Evolutionary conservation across 1,140 invertebrate genomes (phyloP).

Genomic region (Bombyx mandarina): DNA sequence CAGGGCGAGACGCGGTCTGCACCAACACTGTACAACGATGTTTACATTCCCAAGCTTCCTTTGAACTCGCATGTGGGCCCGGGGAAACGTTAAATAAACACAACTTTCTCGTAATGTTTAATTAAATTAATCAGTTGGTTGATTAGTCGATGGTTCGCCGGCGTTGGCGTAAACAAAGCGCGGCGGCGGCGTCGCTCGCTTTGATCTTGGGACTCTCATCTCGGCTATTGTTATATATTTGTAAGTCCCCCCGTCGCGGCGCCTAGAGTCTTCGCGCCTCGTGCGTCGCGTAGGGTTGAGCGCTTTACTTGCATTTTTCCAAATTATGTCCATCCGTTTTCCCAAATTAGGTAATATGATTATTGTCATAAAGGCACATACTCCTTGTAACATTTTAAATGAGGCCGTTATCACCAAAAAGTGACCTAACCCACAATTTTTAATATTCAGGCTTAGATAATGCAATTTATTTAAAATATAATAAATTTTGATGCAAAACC

Average conservation of each 20-base stretch:
- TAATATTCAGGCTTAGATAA: too few species aligned
- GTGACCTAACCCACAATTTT: too few species aligned
- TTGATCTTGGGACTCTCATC: constrained; percentile 53
- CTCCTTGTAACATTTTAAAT: too few species aligned
- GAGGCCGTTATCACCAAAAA: too few species aligned
- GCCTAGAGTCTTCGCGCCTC: constrained; percentile 11
- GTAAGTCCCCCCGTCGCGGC: constrained; percentile 24
- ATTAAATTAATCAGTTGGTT: constrained; percentile 69
- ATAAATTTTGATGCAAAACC: too few species aligned
- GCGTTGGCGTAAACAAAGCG: constrained; percentile 50
- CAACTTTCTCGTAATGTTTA: constrained; percentile 69
- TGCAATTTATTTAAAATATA: too few species aligned
- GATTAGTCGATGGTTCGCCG: constrained; percentile 61
- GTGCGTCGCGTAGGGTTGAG: constrained; percentile 7
- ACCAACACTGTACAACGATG: constrained; percentile 48
- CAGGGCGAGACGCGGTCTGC: constrained; percentile 12
- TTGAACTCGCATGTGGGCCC: constrained; percentile 67
- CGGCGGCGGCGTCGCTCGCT: constrained; percentile 32
- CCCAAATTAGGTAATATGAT: too few species aligned
- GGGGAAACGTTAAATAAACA: constrained; percentile 67
- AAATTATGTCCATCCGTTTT: too few species aligned
- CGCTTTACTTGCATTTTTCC: too few species aligned
- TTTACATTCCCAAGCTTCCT: constrained; percentile 62
- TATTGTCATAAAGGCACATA: too few species aligned
- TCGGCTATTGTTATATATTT: constrained; percentile 46